phyloP scores from a whole-genome alignment of 2,113 vertebrate genomes.

The Typhlomys cinereus region DNA sequence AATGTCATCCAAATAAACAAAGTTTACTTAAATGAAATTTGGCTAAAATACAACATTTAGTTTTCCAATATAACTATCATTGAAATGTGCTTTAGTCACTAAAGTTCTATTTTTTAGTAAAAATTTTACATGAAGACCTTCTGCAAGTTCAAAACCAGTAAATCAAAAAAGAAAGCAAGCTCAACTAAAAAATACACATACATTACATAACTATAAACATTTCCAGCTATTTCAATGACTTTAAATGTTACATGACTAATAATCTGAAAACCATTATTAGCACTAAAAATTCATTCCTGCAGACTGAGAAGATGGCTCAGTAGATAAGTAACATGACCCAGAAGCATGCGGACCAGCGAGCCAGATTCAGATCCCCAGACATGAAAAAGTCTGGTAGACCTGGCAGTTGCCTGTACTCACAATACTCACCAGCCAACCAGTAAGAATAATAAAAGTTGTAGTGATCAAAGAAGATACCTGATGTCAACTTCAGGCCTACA shows the following conservation, averaged over 20 bases:
- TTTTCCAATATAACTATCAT: constrained; percentile 29
- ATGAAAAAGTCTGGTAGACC: no score
- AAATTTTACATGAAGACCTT: constrained; percentile 31
- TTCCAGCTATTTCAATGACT: constrained; percentile 25
- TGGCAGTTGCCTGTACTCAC: no score
- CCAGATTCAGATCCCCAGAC: no score
- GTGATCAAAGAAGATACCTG: no score
- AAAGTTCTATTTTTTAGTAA: constrained; percentile 37
- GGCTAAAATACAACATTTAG: constrained; percentile 40
- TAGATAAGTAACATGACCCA: no score
- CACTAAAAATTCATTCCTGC: constrained; percentile 35
- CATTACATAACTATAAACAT: not conserved
- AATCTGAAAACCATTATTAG: constrained; percentile 3
- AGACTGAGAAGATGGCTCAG: no score
- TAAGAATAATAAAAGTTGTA: no score
- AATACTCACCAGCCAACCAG: no score
- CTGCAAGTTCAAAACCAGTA: constrained; percentile 31
- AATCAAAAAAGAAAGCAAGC: constrained; percentile 32
- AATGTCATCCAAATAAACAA: constrained; percentile 49
- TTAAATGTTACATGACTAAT: constrained; percentile 13
- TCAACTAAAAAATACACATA: constrained; percentile 18
- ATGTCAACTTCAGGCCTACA: no score
- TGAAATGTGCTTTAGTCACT: constrained; percentile 52
- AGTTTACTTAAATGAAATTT: constrained; percentile 50
- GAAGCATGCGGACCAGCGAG: no score